Conservation (phyloP, 2,113 vertebrate genomes). For the Empidonax traillii region DNA sequence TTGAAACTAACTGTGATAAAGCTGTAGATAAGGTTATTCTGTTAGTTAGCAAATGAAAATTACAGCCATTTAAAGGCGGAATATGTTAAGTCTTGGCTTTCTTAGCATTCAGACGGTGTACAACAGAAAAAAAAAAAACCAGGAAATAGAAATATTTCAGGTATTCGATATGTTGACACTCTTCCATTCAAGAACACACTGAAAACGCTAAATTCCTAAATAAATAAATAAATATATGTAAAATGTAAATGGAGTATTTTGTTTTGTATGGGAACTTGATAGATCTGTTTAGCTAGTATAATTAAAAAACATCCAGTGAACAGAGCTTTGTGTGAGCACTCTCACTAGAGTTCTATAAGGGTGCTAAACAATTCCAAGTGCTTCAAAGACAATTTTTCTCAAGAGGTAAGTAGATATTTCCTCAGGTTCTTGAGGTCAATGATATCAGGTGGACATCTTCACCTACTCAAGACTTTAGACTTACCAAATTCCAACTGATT, state of each 20-base stretch:
- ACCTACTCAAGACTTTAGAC: not conserved
- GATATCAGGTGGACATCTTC: not conserved
- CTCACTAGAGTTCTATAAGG: not conserved
- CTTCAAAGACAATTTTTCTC: not conserved
- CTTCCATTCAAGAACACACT: not conserved
- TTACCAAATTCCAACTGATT: not conserved
- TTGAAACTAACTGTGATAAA: slow-evolving; percentile 9
- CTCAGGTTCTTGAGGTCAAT: not conserved
- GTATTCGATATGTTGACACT: not conserved
- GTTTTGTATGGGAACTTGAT: not conserved
- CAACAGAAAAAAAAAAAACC: not conserved
- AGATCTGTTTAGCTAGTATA: not conserved
- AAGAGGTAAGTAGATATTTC: not conserved
- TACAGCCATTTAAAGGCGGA: not conserved
- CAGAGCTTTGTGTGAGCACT: not conserved
- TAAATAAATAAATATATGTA: not conserved
- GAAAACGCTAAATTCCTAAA: not conserved
- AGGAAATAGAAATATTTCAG: not conserved
- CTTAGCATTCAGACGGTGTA: not conserved
- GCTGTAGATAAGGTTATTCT: slow-evolving; percentile 46
- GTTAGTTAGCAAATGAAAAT: slow-evolving; percentile 19
- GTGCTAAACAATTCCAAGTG: not conserved
- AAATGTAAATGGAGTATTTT: not conserved
- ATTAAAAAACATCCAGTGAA: not conserved
- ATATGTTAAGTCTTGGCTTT: not conserved